Percentiles rank a stretch among this genome's conserved stretches.
Evolutionary conservation across 2,888 invertebrate species (phyloP).

Genomic region (Ditula angustiorana): DNA sequence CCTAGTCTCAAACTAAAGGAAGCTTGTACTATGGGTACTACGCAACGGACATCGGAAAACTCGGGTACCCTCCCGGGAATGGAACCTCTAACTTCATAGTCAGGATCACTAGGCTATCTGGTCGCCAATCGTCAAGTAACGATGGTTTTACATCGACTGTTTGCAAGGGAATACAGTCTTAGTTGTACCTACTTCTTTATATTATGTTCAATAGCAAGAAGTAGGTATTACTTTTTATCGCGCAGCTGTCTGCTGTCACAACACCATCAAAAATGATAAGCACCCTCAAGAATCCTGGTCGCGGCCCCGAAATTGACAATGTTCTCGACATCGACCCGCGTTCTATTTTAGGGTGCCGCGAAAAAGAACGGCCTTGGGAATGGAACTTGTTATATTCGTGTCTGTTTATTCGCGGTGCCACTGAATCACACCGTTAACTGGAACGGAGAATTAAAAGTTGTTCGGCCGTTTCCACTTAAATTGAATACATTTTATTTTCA

Average conservation of each 20-base stretch:
- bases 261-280: not conserved
- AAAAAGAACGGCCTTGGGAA: conserved; percentile 27
- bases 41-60: too few species aligned
- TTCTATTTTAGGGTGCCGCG: conserved; percentile 23
- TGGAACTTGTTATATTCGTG: conserved; percentile 26
- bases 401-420: conserved; percentile 25
- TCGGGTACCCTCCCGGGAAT: too few species aligned
- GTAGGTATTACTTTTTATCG: not conserved
- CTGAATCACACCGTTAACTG: conserved; percentile 15
- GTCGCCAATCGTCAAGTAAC: too few species aligned
- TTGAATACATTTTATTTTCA: not conserved
- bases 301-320: conserved; percentile 13
- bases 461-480: not conserved
- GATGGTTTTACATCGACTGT: too few species aligned
- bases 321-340: conserved; percentile 3
- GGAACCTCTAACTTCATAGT: too few species aligned
- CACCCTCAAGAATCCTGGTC: conserved; percentile 3
- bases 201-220: not conserved
- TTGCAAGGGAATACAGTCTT: too few species aligned
- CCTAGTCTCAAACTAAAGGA: too few species aligned
- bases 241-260: not conserved
- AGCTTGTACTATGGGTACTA: too few species aligned
- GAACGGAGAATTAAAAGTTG: not conserved
- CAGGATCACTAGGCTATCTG: too few species aligned
- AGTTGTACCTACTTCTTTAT: too few species aligned